Percentiles rank a stretch among this genome's conserved stretches.
Evolutionary conservation across 2,888 invertebrate genomes (phyloP).

Genomic region (Augochlorella aurata): DNA sequence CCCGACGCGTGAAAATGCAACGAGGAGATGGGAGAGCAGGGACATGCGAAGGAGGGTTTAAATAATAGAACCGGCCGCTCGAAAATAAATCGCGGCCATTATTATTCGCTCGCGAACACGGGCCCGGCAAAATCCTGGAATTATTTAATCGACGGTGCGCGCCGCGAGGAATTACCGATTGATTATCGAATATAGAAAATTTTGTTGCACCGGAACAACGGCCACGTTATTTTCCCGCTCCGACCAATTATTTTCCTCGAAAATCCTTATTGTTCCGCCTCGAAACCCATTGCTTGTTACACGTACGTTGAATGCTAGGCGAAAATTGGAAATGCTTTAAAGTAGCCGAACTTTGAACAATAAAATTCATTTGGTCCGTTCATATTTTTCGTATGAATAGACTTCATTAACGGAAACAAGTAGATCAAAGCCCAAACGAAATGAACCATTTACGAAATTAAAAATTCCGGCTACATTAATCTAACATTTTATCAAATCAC

Average conservation of each 20-base stretch:
- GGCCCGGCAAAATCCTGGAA: background rate
- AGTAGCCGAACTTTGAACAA: no score
- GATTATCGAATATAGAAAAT: background rate
- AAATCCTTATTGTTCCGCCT: background rate
- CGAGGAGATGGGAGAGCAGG: background rate
- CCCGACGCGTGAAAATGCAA: background rate
- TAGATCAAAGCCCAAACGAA: no score
- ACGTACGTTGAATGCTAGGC: no score
- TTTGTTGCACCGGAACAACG: background rate
- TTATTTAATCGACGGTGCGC: background rate
- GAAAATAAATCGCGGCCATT: conserved; percentile 1
- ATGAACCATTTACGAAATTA: no score
- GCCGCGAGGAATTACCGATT: background rate
- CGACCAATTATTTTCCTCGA: background rate
- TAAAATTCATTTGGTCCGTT: no score
- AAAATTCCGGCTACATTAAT: no score
- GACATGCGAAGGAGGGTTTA: background rate
- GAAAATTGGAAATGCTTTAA: no score
- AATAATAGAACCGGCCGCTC: background rate
- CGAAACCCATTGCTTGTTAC: no score
- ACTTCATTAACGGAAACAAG: no score
- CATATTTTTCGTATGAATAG: no score
- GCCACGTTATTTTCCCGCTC: background rate
- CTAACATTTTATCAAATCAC: no score
- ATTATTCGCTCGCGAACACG: background rate